phyloP scores from a whole-genome alignment of 2,797 vertebrate genomes.

The Argentina silus region DNA sequence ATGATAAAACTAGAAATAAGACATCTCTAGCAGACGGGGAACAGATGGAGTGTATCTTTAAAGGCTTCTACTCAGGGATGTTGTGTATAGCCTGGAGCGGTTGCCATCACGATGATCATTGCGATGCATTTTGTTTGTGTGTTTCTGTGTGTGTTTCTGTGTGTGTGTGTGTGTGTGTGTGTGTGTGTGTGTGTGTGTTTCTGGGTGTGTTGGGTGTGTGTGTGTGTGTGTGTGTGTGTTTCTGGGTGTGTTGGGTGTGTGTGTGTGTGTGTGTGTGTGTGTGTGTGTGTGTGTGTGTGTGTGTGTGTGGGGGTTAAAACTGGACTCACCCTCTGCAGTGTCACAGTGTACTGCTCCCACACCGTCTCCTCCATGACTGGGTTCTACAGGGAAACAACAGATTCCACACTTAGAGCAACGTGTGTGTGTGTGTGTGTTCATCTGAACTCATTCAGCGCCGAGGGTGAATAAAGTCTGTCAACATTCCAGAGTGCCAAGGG shows the following conservation, averaged over 20 bases:
- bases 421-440: background rate
- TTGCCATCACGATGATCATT: no score
- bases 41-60: no score
- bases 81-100: no score
- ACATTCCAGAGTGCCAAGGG: no score
- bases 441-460: no score
- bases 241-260: background rate
- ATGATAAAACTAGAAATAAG: no score
- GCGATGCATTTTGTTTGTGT: background rate
- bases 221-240: slow-evolving; percentile 9
- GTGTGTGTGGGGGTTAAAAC: slow-evolving; percentile 14
- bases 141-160: background rate
- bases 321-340: slow-evolving; percentile 90
- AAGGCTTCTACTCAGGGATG: no score
- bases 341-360: slow-evolving; percentile 98
- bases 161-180: background rate
- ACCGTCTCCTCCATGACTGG: slow-evolving; percentile 94
- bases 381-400: slow-evolving; percentile 73
- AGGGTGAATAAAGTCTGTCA: no score
- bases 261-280: background rate
- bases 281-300: background rate
- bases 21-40: no score
- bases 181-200: background rate
- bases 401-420: background rate
- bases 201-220: background rate